These are phyloP conservation scores for Stomorhina lunata DNA, from an alignment of 2,888 invertebrate genomes.

Conservation along the genomic window DNA sequence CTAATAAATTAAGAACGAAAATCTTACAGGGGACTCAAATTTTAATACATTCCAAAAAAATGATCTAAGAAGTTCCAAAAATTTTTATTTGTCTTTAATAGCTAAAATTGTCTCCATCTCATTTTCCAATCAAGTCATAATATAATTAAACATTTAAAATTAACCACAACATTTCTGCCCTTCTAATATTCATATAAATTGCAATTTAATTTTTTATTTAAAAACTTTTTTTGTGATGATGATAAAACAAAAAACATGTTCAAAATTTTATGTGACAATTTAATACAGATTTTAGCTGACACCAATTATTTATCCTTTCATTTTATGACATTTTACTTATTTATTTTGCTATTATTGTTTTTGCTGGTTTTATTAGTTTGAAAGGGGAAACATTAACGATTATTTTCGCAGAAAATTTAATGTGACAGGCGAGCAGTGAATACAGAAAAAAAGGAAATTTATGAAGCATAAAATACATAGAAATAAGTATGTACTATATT, in stretches of 20 bases:
- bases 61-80: too few species aligned
- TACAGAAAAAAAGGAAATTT: conserved; percentile 10
- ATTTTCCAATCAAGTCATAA: too few species aligned
- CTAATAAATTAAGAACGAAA: too few species aligned
- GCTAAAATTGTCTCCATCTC: too few species aligned
- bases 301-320: conserved; percentile 37
- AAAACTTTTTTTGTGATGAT: neutral
- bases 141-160: too few species aligned
- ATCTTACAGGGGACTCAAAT: too few species aligned
- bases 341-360: neutral
- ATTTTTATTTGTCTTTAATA: too few species aligned
- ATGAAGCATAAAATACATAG: conserved; percentile 22
- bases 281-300: conserved; percentile 37
- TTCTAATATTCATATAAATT: too few species aligned
- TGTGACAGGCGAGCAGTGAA: conserved; percentile 26
- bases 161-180: too few species aligned
- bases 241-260: neutral
- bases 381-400: neutral
- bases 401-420: conserved; percentile 28
- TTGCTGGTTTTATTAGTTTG: too few species aligned
- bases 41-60: too few species aligned
- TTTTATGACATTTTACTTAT: conserved; percentile 19
- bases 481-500: neutral
- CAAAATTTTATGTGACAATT: conserved; percentile 22
- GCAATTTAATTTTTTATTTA: neutral